phyloP scores from a whole-genome alignment of 2,797 vertebrate genomes.

The Onychomys leucogaster region DNA sequence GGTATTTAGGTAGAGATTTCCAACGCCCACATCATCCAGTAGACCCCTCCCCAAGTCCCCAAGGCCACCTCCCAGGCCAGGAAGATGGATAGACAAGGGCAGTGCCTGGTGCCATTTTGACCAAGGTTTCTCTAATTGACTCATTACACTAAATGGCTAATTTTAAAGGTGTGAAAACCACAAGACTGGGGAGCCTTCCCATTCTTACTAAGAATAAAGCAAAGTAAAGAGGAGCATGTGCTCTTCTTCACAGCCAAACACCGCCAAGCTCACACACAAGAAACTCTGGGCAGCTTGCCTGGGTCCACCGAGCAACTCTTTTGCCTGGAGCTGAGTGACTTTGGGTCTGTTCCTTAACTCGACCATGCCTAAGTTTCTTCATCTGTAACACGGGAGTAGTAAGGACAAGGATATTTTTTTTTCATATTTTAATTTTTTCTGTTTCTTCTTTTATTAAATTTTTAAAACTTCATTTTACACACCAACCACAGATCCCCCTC shows the following conservation, averaged over 20 bases:
- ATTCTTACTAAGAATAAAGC: background rate
- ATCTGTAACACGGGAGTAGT: background rate
- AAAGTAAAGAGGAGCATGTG: background rate
- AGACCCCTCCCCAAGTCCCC: background rate
- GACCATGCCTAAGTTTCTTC: conserved; percentile 50
- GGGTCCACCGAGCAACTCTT: background rate
- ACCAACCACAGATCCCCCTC: no score
- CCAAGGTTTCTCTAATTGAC: background rate
- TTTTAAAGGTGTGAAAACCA: conserved; percentile 40
- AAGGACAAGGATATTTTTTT: background rate
- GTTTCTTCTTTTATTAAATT: no score
- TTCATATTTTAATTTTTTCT: no score
- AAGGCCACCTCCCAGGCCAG: background rate
- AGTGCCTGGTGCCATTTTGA: background rate
- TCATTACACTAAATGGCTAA: background rate
- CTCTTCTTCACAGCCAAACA: background rate
- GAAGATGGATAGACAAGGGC: background rate
- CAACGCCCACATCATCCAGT: background rate
- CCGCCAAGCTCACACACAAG: background rate
- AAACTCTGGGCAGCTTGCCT: background rate
- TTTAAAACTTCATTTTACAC: no score
- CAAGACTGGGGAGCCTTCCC: background rate
- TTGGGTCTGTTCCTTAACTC: background rate
- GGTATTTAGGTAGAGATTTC: background rate
- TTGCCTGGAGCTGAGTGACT: background rate